Percentiles rank a stretch among this genome's conserved stretches.
Evolutionary conservation across 2,113 vertebrate species (phyloP).

Genomic region (Centropus bengalensis): DNA sequence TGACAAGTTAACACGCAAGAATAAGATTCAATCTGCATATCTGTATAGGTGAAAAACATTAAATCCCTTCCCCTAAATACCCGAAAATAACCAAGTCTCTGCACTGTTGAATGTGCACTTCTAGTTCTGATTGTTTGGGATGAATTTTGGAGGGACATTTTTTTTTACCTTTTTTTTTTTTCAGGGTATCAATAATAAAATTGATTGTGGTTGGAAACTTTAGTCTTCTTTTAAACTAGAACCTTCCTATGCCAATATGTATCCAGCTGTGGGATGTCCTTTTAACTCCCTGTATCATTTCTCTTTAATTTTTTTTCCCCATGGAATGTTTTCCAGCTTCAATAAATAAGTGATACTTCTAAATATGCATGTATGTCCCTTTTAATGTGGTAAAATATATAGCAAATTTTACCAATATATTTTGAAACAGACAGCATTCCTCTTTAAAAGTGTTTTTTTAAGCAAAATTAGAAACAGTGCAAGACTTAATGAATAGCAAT

Average conservation of each 20-base stretch:
- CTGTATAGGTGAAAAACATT: background rate
- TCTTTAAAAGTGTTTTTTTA: background rate
- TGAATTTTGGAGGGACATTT: background rate
- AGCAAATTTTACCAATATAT: background rate
- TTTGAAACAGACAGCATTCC: background rate
- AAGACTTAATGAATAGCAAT: background rate
- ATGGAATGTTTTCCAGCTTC: background rate
- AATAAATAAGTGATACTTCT: background rate
- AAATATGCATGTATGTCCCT: background rate
- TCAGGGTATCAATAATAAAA: background rate
- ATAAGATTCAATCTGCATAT: background rate
- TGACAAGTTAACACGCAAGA: background rate
- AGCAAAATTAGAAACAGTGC: background rate
- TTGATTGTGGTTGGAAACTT: background rate
- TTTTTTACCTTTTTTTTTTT: background rate
- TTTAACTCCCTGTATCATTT: background rate
- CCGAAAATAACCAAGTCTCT: background rate
- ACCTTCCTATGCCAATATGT: background rate
- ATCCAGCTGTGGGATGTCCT: background rate
- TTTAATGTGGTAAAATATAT: background rate
- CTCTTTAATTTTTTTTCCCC: background rate
- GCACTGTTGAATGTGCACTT: background rate
- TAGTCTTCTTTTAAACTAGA: background rate
- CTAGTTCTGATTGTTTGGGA: background rate
- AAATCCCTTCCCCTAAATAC: background rate